phyloP scores from a whole-genome alignment of 2,797 vertebrate genomes.

The Labeo calbasu region DNA sequence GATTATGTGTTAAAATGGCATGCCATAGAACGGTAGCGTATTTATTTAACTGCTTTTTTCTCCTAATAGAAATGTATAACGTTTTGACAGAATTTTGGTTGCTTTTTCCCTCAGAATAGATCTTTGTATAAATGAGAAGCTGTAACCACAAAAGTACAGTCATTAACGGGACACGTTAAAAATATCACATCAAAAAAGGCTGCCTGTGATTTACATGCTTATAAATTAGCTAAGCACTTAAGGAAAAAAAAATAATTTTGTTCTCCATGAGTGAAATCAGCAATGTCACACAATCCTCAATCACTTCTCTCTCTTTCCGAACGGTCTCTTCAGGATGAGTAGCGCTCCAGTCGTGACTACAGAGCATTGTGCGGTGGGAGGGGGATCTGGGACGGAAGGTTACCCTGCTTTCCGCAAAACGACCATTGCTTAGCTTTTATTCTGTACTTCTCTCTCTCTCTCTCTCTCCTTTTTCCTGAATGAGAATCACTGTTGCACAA shows the following conservation, averaged over 20 bases:
- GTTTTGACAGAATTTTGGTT: background rate
- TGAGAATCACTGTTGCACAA: slow-evolving; percentile 53
- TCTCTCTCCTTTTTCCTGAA: slow-evolving; percentile 48
- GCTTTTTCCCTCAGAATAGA: background rate
- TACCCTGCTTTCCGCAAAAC: slow-evolving; percentile 39
- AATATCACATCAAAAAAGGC: background rate
- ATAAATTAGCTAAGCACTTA: slow-evolving; percentile 12
- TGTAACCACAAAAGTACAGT: background rate
- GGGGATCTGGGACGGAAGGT: slow-evolving; percentile 20
- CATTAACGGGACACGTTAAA: background rate
- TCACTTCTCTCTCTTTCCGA: slow-evolving; percentile 33
- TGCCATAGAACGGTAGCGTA: too few relatives aligned
- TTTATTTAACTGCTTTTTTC: background rate
- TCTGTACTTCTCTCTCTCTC: slow-evolving; percentile 42
- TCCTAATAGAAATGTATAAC: background rate
- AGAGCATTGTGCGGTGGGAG: slow-evolving; percentile 28
- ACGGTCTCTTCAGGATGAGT: slow-evolving; percentile 37
- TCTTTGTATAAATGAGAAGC: background rate
- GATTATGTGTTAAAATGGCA: too few relatives aligned
- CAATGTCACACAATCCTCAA: slow-evolving; percentile 19
- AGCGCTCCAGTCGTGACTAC: slow-evolving; percentile 51
- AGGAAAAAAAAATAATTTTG: background rate
- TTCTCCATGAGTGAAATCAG: slow-evolving; percentile 17
- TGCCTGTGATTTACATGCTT: background rate
- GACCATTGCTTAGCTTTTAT: slow-evolving; percentile 47